Evolutionary conservation across 2,113 vertebrate genomes (phyloP), one percentile per base, ranked within the genome.

Genomic region (Clarias gariepinus): DNA sequence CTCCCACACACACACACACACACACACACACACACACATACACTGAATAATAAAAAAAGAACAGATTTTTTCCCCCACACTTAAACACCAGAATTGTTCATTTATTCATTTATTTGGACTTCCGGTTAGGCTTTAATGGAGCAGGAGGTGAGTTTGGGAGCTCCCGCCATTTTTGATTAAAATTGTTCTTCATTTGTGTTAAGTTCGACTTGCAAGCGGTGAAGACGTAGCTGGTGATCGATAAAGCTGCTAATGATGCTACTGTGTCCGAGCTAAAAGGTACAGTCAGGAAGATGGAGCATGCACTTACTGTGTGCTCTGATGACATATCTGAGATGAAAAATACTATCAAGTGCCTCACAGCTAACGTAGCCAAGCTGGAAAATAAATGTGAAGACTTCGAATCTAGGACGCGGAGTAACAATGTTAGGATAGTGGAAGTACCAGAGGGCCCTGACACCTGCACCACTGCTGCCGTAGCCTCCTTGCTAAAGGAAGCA

Each of bases 391-490:
- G 41, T 41, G 41, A 41, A 41, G 41, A 41, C 36, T 69, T 86
- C 30, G 85, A 89, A 73, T 64, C 74, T 4, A 83, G 85, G 30
- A 52, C 61, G 9, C 73, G 36, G 41, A 73, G 52, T 21, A 86
- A 83, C 6, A 86, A 89, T 25, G 60, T 86, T 11, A 36, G 81
- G 41, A 86, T 83, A 71, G 58, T 82, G 28, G 84, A 79, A 57
- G 63, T 84, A 58, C 57, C 63, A 0, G 55, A 83, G 33, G 85
- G 76, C 10, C 23, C 69, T 30, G 71, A 85, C 41, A 41, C 41
- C 3, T 41, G 41, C 41, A 41, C 41, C 41, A 41, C 41, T 41
- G 41, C 41, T 3, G 41, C 41, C 41, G 41, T 5, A 0, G 41
- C 41, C 41, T 4, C 41, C 41, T 41, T 41, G 4, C 41, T 4